Evolutionary conservation across 2,113 vertebrate species (phyloP).

Genomic region (Notechis scutatus): DNA sequence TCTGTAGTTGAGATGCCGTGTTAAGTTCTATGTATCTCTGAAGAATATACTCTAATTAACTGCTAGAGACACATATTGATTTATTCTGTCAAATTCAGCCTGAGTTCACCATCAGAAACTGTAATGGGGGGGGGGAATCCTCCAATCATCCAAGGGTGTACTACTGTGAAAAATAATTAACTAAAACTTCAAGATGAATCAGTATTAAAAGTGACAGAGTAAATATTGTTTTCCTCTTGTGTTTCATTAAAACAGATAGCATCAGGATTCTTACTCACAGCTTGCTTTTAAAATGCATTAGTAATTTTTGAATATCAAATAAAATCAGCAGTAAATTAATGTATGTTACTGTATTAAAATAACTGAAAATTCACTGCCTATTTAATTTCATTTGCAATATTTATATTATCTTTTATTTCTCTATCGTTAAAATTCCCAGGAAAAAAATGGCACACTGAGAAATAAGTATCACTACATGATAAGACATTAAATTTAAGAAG

Average conservation of each 20-base stretch:
- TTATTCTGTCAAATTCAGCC: slow-evolving; percentile 2
- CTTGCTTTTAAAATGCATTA: slow-evolving; percentile 26
- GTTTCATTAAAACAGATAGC: slow-evolving; percentile 31
- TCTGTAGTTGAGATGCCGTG: background rate
- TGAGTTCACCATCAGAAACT: background rate
- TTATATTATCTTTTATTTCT: background rate
- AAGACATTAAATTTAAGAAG: background rate
- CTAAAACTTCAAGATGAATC: slow-evolving; percentile 23
- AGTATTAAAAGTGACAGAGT: slow-evolving; percentile 14
- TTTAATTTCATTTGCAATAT: slow-evolving; percentile 12
- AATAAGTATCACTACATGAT: slow-evolving; percentile 5
- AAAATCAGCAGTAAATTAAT: slow-evolving; percentile 7
- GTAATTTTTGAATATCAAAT: slow-evolving; percentile 20
- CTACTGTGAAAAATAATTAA: slow-evolving; percentile 20
- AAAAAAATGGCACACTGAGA: background rate
- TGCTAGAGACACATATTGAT: slow-evolving; percentile 16
- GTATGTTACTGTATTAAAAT: slow-evolving; percentile 24
- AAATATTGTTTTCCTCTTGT: slow-evolving; percentile 26
- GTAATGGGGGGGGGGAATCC: background rate
- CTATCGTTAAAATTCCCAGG: background rate
- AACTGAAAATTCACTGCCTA: background rate
- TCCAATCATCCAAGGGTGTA: rapidly evolving
- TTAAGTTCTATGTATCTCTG: slow-evolving; percentile 6
- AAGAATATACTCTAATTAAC: slow-evolving; percentile 25
- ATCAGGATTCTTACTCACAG: slow-evolving; percentile 15